These are phyloP conservation scores for Varanus komodoensis DNA, from an alignment of 2,113 vertebrate species.

Conservation along the genomic window DNA sequence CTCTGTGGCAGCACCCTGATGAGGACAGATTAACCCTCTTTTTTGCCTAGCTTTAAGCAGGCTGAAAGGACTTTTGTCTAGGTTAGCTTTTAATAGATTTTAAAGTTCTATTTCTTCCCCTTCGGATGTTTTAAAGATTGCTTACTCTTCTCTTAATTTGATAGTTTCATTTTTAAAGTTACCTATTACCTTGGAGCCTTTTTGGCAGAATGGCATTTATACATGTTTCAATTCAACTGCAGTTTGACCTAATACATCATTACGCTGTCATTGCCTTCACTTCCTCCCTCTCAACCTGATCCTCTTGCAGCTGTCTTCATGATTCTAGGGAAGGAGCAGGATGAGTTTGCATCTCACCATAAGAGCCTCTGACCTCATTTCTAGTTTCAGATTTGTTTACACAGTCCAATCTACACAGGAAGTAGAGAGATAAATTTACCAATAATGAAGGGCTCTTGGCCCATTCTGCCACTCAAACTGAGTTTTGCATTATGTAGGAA, in stretches of 20 bases:
- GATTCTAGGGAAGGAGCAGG: not conserved
- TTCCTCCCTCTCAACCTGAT: not conserved
- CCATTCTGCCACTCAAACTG: not conserved
- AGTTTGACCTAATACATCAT: not conserved
- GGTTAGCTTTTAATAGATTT: too few relatives aligned
- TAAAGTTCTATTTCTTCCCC: not conserved
- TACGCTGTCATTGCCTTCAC: not conserved
- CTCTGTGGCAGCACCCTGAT: not conserved
- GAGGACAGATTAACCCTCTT: not conserved
- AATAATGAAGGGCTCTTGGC: not conserved
- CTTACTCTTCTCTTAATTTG: not conserved
- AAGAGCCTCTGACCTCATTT: not conserved
- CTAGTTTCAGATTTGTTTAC: not conserved
- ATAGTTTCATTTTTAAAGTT: not conserved
- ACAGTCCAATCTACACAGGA: not conserved
- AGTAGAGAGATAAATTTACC: not conserved
- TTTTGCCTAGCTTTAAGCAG: too few relatives aligned
- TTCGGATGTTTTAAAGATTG: not conserved
- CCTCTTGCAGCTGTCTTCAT: not conserved
- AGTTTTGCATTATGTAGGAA: not conserved
- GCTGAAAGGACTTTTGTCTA: too few relatives aligned
- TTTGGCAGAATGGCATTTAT: not conserved
- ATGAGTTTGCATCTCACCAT: not conserved
- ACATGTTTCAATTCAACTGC: not conserved
- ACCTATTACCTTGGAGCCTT: not conserved